Percentiles rank a stretch among this genome's conserved stretches.
phyloP scores from a whole-genome alignment of 2,888 invertebrate genomes.

The Corbicula japonica region DNA sequence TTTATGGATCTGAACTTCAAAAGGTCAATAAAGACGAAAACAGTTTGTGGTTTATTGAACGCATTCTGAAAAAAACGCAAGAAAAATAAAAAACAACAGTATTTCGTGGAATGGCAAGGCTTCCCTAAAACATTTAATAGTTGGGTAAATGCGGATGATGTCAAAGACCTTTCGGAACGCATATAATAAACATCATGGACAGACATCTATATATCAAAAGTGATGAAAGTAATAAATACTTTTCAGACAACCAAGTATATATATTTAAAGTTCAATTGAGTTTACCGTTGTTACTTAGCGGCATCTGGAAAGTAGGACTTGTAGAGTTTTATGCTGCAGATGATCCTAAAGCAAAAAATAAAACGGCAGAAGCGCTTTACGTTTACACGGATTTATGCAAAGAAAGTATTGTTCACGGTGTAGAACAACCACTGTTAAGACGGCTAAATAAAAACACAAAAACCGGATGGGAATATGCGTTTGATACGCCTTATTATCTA shows the following conservation, averaged over 20 bases:
- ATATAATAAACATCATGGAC: too few species aligned
- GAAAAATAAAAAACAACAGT: too few species aligned
- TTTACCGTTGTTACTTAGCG: constrained; percentile 20
- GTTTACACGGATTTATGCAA: constrained; percentile 30
- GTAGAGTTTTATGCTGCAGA: constrained; percentile 25
- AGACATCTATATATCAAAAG: background rate
- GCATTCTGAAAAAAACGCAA: too few species aligned
- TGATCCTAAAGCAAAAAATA: constrained; percentile 24
- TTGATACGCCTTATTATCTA: constrained; percentile 11
- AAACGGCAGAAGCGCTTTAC: constrained; percentile 11
- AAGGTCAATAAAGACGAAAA: too few species aligned
- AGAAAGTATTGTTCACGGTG: constrained; percentile 33
- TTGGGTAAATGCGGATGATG: too few species aligned
- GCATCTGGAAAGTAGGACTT: constrained; percentile 31
- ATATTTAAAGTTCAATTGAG: constrained; percentile 28
- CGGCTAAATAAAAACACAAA: constrained; percentile 17
- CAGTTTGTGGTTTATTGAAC: too few species aligned
- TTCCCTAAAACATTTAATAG: too few species aligned
- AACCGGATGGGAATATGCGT: constrained; percentile 18
- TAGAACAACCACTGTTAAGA: constrained; percentile 23
- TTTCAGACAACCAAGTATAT: background rate
- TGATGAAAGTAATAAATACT: background rate
- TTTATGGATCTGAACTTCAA: too few species aligned
- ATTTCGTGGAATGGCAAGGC: too few species aligned
- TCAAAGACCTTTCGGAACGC: too few species aligned